These are phyloP conservation scores for Hippocampus zosterae DNA, from an alignment of 2,113 vertebrate genomes.

Conservation along the genomic window DNA sequence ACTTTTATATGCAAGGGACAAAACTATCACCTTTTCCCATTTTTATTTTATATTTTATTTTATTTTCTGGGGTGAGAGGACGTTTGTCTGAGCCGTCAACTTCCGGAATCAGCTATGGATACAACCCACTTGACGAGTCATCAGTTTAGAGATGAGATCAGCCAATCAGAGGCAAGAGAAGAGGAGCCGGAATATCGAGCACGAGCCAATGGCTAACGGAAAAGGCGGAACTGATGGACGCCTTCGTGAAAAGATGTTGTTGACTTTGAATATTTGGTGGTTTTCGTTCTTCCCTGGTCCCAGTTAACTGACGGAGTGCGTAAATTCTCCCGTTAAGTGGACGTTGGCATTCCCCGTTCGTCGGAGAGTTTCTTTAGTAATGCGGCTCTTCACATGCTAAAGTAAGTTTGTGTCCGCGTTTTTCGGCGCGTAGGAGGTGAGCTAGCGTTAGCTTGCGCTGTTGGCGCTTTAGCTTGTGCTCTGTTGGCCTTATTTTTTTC, in stretches of 20 bases:
- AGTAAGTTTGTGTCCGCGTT: not conserved
- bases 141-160: not conserved
- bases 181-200: not conserved
- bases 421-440: not conserved
- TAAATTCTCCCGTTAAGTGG: not conserved
- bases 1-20: no score
- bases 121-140: not conserved
- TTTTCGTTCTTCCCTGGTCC: not conserved
- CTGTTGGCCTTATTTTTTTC: no score
- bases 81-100: not conserved
- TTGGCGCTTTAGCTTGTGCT: not conserved
- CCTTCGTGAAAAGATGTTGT: not conserved
- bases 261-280: not conserved
- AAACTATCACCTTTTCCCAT: no score
- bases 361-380: not conserved
- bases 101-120: not conserved
- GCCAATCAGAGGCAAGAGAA: not conserved
- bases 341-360: not conserved
- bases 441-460: not conserved
- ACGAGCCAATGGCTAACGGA: not conserved
- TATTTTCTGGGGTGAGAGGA: not conserved
- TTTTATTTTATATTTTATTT: not conserved
- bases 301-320: not conserved
- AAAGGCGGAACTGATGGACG: not conserved
- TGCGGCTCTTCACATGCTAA: not conserved